Base-by-base conservation (phyloP, 2,113 vertebrate species). In the Lipotes vexillifer region DNA sequence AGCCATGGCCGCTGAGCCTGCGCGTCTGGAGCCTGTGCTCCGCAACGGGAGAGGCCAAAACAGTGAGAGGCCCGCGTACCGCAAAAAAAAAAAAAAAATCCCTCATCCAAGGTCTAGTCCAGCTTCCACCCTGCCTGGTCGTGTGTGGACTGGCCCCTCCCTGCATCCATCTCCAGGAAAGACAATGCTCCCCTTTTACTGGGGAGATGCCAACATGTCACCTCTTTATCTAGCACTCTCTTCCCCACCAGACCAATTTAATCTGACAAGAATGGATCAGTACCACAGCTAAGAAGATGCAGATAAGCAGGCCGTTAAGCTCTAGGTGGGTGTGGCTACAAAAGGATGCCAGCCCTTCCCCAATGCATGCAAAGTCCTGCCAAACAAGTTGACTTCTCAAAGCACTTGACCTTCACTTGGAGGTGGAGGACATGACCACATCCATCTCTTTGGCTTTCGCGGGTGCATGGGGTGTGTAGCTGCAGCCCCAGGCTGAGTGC, bases 401-500 rank as follows among this genome's bases (percentile, higher is more conserved):
- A 80, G 52, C 29, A 82, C 21, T 83, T 25, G 63, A 49, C 44
- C 36, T 84, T 84, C 57, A 1, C 14, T 11, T 12, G 13, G 69
- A 77, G 66, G 61, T 3, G 0, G 17, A 90, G n/a, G 55, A 41
- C 25, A 0, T 17, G 77, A 57, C 9, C 23, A 15, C 18, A 36
- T 81, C 12, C 38, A 41, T 20, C 46, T 41, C 65, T 83, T 20
- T n/a, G 61, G 52, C 81, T 33, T 13, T 69, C 0, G 0, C 3
- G 0, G 18, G 27, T 4, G 1, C 38, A 3, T 0, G 2, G 20
- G 31, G 23, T 21, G 23, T 1, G 0, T 4, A 36, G 38, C 49
- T 31, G 13, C 2, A 21, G 52, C 14, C 0, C 25, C 84, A 71
- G 33, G 38, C 57, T 10, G 38, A 59, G 59, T 27, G 11, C n/a